Percentiles rank a stretch among this genome's conserved stretches.
phyloP scores from a whole-genome alignment of 2,888 invertebrate genomes.

The Acanthococcus lagerstroemiae region DNA sequence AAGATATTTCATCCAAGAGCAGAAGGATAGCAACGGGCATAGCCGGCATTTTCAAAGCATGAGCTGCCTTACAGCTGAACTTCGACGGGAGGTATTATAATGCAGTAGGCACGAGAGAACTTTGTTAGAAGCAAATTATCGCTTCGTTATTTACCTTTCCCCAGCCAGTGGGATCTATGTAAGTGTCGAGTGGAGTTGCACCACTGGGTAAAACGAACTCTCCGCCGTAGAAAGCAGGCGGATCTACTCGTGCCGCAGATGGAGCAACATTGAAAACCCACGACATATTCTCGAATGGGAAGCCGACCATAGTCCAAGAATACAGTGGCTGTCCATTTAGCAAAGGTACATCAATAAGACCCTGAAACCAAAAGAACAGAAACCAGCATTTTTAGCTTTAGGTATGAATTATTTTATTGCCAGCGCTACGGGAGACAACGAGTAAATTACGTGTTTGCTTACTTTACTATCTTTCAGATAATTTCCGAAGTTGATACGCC shows the following conservation, averaged over 20 bases:
- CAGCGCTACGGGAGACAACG: no score
- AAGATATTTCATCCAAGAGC: no score
- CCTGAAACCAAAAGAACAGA: not conserved
- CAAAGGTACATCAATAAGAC: not conserved
- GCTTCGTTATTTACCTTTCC: constrained; percentile 36
- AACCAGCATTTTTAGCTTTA: no score
- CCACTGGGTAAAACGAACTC: constrained; percentile 32
- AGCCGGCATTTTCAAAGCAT: no score
- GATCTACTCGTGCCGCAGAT: not conserved
- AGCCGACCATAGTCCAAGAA: constrained; percentile 55
- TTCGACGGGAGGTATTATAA: no score
- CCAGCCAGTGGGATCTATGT: constrained; percentile 38
- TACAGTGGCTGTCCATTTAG: not conserved
- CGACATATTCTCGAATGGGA: constrained; percentile 41
- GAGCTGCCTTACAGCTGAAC: no score
- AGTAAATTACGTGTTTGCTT: no score
- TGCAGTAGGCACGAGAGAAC: no score
- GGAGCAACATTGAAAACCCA: constrained; percentile 32
- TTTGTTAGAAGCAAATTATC: no score
- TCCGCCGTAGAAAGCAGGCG: constrained; percentile 35
- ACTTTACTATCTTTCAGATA: constrained; percentile 44
- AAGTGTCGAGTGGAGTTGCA: constrained; percentile 35
- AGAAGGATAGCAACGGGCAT: no score
- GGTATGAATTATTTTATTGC: no score
- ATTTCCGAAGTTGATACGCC: constrained; percentile 60